phyloP scores from a whole-genome alignment of 2,113 vertebrate species.

The Phyllostomus hastatus region DNA sequence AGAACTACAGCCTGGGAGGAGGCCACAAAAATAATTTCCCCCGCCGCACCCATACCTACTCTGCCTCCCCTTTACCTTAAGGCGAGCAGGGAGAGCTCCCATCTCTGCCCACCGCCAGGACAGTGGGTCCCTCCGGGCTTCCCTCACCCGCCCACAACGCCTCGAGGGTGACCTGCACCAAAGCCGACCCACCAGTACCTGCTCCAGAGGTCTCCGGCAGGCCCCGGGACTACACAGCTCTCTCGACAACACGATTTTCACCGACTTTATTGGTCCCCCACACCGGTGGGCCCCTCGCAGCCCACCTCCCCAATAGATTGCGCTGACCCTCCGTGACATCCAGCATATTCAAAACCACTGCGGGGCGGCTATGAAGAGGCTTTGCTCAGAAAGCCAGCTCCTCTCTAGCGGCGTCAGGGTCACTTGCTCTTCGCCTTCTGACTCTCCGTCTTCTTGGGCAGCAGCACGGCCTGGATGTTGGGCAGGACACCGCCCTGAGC shows the following conservation, averaged over 20 bases:
- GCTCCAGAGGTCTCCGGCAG: not conserved
- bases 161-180: not conserved
- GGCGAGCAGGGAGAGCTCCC: not conserved
- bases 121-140: not conserved
- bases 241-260: slow-evolving; percentile 62
- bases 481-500: slow-evolving; percentile 92
- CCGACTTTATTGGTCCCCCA: slow-evolving; percentile 65
- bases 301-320: slow-evolving; percentile 28
- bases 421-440: slow-evolving; percentile 74
- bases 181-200: not conserved
- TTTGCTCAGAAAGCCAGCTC: not conserved
- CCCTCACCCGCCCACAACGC: not conserved
- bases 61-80: not conserved
- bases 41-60: not conserved
- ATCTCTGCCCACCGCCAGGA: not conserved
- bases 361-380: not conserved
- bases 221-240: slow-evolving; percentile 52
- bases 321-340: not conserved
- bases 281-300: not conserved
- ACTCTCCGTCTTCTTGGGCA: slow-evolving; percentile 79
- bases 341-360: not conserved
- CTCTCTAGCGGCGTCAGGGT: not conserved
- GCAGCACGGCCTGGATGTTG: slow-evolving; percentile 91
- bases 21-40: not conserved
- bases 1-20: not conserved